Base-by-base conservation (phyloP, 2,888 invertebrate species). In the Ctenicera cuprea region DNA sequence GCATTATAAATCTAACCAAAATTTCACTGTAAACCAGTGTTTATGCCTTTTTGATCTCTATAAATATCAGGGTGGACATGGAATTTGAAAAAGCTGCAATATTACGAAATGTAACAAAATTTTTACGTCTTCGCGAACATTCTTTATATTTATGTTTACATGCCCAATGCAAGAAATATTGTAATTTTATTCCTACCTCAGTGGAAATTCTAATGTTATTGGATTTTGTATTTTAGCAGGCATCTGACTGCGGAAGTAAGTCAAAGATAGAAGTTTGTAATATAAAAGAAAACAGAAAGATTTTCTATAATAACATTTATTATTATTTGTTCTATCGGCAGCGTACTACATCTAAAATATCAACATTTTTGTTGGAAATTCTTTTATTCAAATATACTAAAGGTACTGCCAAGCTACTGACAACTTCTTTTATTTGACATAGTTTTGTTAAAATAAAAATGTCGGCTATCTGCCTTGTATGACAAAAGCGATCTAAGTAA, bases 111-210 rank as follows among this genome's bases (percentile, higher is more conserved):
- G 59, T 59, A 59, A 37, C 59, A 59, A 59, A 59, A 59, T 59
- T 59, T 59, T 59, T 59, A 59, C 59, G 59, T 59, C 59, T 18
- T 38, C 59, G n/a, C 38, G 16, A 37, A n/a, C 59, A 38, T 38
- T 37, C 38, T 38, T 59, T 59, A 59, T 59, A 59, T 59, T 59
- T 59, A 37, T 57, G 37, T 22, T 57, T 37, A 66, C 38, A 57
- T 37, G 67, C 57, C 54, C 43, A 48, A 59, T 61, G 61, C 30
- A 50, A 62, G 69, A 69, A 69, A 69, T 69, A 69, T 69, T 69
- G 69, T 69, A 69, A 69, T 59, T 69, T 62, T 69, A 69, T 69
- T 69, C 61, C 69, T 61, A 62, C 14, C 37, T 57, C 48, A n/a
- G 50, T 22, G 59, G 48, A 16, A 57, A 59, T 59, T 59, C 59